phyloP scores from a whole-genome alignment of 1,140 invertebrate genomes.

The Cyclina sinensis region DNA sequence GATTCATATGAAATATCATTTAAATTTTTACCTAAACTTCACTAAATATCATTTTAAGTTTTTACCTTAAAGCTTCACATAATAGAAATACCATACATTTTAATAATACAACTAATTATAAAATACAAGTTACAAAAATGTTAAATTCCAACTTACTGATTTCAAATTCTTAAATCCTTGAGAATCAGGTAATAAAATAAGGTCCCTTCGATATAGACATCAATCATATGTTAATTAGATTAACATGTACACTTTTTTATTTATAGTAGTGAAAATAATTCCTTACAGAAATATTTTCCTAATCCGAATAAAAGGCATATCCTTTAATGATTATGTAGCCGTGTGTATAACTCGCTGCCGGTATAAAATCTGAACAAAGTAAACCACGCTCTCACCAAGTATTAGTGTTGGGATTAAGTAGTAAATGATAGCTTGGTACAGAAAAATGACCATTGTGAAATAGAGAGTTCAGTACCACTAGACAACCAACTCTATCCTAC shows the following conservation, averaged over 20 bases:
- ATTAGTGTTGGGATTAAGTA: conserved; percentile 28
- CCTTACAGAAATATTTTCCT: conserved; percentile 25
- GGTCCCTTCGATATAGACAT: neutral
- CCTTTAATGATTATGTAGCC: conserved; percentile 4
- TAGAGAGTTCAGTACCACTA: neutral
- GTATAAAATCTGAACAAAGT: neutral
- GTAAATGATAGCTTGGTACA: conserved; percentile 46
- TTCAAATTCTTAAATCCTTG: too few relatives aligned
- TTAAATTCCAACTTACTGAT: too few relatives aligned
- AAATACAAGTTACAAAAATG: too few relatives aligned
- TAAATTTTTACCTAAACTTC: neutral
- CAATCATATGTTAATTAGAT: neutral
- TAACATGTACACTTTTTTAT: neutral
- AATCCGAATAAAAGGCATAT: conserved; percentile 17
- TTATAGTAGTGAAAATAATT: conserved; percentile 10
- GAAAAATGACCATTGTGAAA: conserved; percentile 5
- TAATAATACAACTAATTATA: too few relatives aligned
- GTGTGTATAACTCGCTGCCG: neutral
- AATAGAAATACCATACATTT: too few relatives aligned
- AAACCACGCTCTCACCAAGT: neutral
- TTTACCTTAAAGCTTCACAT: too few relatives aligned
- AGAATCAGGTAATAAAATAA: neutral
- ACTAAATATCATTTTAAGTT: too few relatives aligned
- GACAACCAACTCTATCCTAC: neutral
- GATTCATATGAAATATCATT: neutral